Evolutionary conservation across 2,113 vertebrate genomes (phyloP).

Genomic region (Poeciliopsis prolifica): DNA sequence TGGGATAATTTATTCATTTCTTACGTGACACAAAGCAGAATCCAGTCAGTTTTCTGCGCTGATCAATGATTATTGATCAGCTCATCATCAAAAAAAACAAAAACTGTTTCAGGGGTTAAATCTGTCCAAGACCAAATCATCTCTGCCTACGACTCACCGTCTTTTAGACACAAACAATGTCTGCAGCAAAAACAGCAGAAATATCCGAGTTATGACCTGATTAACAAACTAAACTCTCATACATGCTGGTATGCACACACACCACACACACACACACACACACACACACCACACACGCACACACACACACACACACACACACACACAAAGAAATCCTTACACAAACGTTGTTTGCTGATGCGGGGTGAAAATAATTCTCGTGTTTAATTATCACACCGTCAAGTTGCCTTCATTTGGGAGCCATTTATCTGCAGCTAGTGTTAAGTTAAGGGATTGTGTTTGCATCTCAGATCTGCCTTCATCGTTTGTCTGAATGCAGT

Average conservation of each 20-base stretch:
- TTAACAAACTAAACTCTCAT: constrained; percentile 27
- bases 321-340: constrained; percentile 21
- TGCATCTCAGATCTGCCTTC: background rate
- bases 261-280: no score
- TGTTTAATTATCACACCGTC: constrained; percentile 57
- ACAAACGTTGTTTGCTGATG: constrained; percentile 14
- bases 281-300: no score
- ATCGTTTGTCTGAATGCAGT: constrained; percentile 9
- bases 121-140: background rate
- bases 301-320: background rate
- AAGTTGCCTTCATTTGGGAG: constrained; percentile 18
- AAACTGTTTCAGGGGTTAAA: no score
- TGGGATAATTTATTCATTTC: no score
- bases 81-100: no score
- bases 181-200: constrained; percentile 22
- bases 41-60: no score
- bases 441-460: constrained; percentile 31
- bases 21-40: no score
- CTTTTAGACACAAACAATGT: background rate
- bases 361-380: constrained; percentile 46
- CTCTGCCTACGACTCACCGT: constrained; percentile 1
- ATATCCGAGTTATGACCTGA: constrained; percentile 35
- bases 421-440: constrained; percentile 32
- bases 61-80: no score
- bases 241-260: background rate